Evolutionary conservation across 2,888 invertebrate genomes (phyloP), one percentile per base, ranked within the genome.

Genomic region (Scrobipalpa costella): DNA sequence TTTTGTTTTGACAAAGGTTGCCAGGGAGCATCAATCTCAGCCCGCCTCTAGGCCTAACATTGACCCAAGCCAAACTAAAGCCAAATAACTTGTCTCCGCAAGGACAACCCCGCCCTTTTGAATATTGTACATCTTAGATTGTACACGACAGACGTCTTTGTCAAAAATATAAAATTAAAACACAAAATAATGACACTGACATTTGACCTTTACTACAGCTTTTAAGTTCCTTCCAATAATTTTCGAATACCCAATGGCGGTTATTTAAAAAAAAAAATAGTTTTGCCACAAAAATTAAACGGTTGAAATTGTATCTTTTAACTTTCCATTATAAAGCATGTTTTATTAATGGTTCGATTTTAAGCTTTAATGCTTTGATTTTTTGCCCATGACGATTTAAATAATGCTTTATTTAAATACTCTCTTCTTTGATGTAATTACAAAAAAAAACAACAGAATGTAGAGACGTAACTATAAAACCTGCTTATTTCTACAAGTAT

Each of bases 11-110:
- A 40, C 58, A 40, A 58, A 15, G n/a, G 36, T 33, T 33, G 13
- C 33, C 13, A 21, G 47, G 47, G 60, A 49, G 60, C 47, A 60
- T 47, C 60, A 47, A 60, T 60, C 60, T 47, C 17, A 21, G n/a
- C 38, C 38, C 47, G 27, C 47, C 1, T 34, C 59, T 60, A 15
- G 9, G 33, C 27, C 47, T 8, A 38, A 60, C 9, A 60, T 47
- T 33, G 27, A 47, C 60, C 47, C 47, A 13, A 38, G 58, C n/a
- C n/a, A n/a, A n/a, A n/a, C n/a, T n/a, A n/a, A n/a, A 59, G 58
- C 21, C 38, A 15, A 57, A 57, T 36, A 44, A 59, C 21, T 44
- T 40, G 27, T 17, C 40, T 44, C 17, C 11, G 40, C 44, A 59
- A 59, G 59, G 27, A 27, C 44, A n/a, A 44, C 13, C 40, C 40